Base-by-base conservation (phyloP, 2,888 invertebrate genomes). In the Melanargia galathea region DNA sequence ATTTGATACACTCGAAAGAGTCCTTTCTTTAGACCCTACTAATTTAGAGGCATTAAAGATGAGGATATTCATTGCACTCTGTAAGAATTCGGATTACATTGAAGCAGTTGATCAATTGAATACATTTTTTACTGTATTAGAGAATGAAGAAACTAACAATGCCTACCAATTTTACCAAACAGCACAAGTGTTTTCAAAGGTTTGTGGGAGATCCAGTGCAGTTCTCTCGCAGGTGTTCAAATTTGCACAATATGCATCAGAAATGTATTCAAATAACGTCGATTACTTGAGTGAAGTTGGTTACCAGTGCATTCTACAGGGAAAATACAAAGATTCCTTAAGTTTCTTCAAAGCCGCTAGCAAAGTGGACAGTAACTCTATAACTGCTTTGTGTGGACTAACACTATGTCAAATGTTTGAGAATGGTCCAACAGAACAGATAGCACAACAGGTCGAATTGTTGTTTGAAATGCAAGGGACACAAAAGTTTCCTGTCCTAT, bases 391-490 rank as follows among this genome's bases (percentile, higher is more conserved):
- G 0, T 93, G 95, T 82, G 97, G 98, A 0, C 87, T 97, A 56
- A 96, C 97, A 11, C 85, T 95, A 4, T 97, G 97, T 80, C 97
- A 97, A 82, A 91, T 97, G 73, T 84, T 92, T 64, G 95, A 97
- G 72, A 93, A 93, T 76, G 95, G 96, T 30, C 89, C 92, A 0
- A 92, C 93, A 2, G 95, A 95, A 40, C 94, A 96, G 75, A 95
- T 97, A 0, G 93, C 94, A 10, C 96, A 97, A 73, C 98, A 99
- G 85, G 92, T 98, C 38, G 96, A 98, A 73, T 94, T 97, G 74
- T 88, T 98, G 1, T 93, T 94, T 78, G 97, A 98, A 84, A 95
- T 96, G 83, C 94, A 94, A 71, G 93, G 94, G 10, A 90, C 93
- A 6, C 92, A 92, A 49, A 94, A 94, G 63, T 92, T 95, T 18